phyloP scores from a whole-genome alignment of 2,888 invertebrate genomes.

The Autographa pulchrina region DNA sequence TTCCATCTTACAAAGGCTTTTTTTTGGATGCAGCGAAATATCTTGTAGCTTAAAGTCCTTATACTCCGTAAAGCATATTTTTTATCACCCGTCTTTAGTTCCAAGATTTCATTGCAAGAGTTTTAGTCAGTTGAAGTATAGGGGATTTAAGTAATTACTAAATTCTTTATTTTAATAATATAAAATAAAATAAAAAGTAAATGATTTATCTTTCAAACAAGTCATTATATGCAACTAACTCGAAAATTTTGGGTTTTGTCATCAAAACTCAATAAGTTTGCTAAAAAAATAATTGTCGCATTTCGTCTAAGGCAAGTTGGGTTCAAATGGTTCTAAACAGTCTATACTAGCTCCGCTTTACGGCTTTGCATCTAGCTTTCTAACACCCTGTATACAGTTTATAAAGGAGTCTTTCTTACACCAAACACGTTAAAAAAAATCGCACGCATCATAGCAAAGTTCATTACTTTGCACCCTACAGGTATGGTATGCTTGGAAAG shows the following conservation, averaged over 20 bases:
- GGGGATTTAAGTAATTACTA: too few species aligned
- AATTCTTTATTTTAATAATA: too few species aligned
- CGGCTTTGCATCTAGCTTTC: neutral
- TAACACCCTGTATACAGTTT: too few species aligned
- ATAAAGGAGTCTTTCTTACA: too few species aligned
- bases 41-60: neutral
- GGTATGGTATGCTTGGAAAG: too few species aligned
- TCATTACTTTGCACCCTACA: too few species aligned
- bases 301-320: neutral
- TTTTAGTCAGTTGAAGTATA: too few species aligned
- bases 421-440: too few species aligned
- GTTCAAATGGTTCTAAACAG: neutral
- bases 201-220: neutral
- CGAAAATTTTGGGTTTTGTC: neutral
- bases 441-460: too few species aligned
- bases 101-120: neutral
- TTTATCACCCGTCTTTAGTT: neutral
- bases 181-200: too few species aligned
- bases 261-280: neutral
- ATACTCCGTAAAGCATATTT: neutral
- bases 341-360: neutral
- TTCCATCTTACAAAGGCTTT: conserved; percentile 10
- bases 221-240: neutral
- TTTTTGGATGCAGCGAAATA: conserved; percentile 16
- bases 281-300: neutral